Evolutionary conservation across 2,888 invertebrate genomes (phyloP), one percentile per base, ranked within the genome.

Genomic region (Athalia circularis): DNA sequence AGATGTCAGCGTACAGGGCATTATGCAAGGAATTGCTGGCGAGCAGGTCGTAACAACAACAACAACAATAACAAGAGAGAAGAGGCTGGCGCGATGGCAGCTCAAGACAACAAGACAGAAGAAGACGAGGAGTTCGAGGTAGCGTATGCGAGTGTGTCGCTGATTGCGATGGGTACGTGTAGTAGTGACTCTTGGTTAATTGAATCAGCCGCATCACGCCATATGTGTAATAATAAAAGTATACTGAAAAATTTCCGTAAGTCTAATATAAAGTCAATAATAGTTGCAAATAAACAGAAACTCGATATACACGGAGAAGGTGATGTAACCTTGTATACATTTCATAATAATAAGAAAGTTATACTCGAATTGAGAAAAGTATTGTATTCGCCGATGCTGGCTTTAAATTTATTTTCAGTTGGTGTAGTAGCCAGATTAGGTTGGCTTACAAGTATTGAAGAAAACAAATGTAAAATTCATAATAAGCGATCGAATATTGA

Each of bases 151-250:
- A n/a, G n/a, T 15, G n/a, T 59, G 13, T 15, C 88, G 88, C 0
- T 87, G 83, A 0, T 88, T 84, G 79, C 91, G 88, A 67, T 91
- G 89, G 4, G 91, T 82, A 80, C 91, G 91, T 92, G 92, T 86
- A 59, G 75, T 29, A 7, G 52, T 13, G 86, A 72, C 84, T 87
- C 75, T 91, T 92, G 86, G 89, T 87, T 84, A 86, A 91, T 85
- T n/a, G 85, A 85, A 78, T 82, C 83, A 4, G 84, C 84, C 7
- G 85, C 85, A 3, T 83, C 84, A 8, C 80, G 79, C 76, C 85
- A 85, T 64, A 85, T 86, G 82, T 83, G 84, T 47, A 75, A 74
- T 57, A 70, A 47, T 15, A 52, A 5, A 11, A 43, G n/a, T 4
- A 15, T 48, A 13, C 29, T 13, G 50, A 43, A 52, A 1, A 7